These are phyloP conservation scores for Punctoribates punctum DNA, from an alignment of 2,888 invertebrate genomes.

Conservation along the genomic window DNA sequence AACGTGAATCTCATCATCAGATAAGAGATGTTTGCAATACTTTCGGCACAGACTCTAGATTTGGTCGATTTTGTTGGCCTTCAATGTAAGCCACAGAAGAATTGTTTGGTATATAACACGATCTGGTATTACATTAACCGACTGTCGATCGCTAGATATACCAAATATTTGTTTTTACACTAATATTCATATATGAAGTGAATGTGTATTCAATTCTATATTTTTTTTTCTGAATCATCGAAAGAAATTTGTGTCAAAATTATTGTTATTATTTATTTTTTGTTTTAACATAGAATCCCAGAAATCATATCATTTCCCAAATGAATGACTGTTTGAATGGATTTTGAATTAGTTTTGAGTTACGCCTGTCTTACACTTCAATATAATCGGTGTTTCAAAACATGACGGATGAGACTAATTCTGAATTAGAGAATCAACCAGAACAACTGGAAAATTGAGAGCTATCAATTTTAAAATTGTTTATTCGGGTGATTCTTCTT, in stretches of 20 bases:
- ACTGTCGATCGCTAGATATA: not conserved
- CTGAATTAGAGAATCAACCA: too few relatives aligned
- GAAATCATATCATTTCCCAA: not conserved
- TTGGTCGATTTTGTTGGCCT: constrained; percentile 7
- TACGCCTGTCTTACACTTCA: not conserved
- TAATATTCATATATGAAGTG: not conserved
- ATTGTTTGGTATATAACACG: not conserved
- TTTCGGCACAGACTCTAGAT: not conserved
- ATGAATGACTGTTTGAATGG: not conserved
- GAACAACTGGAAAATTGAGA: too few relatives aligned
- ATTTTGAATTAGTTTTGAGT: not conserved
- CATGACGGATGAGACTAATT: too few relatives aligned
- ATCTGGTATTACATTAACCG: constrained; percentile 3
- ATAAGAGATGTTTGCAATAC: not conserved
- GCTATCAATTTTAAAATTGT: too few relatives aligned
- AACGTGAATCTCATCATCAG: not conserved
- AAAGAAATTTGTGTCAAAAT: constrained; percentile 14
- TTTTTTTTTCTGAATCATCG: not conserved
- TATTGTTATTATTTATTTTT: constrained; percentile 4
- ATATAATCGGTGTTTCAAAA: not conserved
- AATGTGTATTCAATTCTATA: not conserved
- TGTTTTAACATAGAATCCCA: not conserved
- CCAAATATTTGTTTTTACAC: not conserved
- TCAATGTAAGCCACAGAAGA: not conserved
- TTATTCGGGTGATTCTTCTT: too few relatives aligned